A percentile compares a stretch with the other conserved stretches of the same genome.
Evolutionary conservation across 2,113 vertebrate genomes (phyloP).

Genomic region (Coptodon rendalli): DNA sequence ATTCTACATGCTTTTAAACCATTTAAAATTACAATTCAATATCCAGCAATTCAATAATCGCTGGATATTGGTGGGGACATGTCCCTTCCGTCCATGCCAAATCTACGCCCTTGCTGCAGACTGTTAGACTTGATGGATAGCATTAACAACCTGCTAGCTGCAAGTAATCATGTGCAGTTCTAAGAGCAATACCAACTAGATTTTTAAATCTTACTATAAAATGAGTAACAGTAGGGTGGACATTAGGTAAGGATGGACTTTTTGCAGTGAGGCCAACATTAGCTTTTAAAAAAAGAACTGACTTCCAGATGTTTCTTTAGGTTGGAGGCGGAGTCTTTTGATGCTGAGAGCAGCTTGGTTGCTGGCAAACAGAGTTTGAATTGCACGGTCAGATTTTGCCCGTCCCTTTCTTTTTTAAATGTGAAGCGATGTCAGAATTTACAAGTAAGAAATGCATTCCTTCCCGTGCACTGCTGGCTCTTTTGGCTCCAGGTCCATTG

Average conservation of each 20-base stretch:
- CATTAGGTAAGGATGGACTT: not conserved
- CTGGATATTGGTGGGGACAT: no score
- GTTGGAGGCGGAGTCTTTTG: not conserved
- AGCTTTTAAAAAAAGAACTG: not conserved
- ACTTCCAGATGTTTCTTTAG: not conserved
- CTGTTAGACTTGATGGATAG: fast-evolving
- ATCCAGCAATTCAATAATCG: no score
- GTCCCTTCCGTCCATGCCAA: no score
- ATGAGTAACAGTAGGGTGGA: not conserved
- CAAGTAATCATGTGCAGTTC: not conserved
- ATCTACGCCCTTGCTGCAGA: no score
- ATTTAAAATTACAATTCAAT: no score
- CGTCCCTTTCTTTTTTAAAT: not conserved
- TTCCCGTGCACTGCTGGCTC: not conserved
- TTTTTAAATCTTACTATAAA: not conserved
- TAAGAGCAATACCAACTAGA: fast-evolving
- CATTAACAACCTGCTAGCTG: not conserved
- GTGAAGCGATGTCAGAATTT: not conserved
- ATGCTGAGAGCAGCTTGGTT: not conserved
- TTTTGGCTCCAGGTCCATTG: not conserved
- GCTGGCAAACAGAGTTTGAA: not conserved
- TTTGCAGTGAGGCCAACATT: not conserved
- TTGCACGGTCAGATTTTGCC: not conserved
- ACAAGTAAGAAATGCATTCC: not conserved
- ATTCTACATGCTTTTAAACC: no score